Evolutionary conservation across 2,888 invertebrate genomes (phyloP), one percentile per base, ranked within the genome.

Genomic region (Rotaria socialis): DNA sequence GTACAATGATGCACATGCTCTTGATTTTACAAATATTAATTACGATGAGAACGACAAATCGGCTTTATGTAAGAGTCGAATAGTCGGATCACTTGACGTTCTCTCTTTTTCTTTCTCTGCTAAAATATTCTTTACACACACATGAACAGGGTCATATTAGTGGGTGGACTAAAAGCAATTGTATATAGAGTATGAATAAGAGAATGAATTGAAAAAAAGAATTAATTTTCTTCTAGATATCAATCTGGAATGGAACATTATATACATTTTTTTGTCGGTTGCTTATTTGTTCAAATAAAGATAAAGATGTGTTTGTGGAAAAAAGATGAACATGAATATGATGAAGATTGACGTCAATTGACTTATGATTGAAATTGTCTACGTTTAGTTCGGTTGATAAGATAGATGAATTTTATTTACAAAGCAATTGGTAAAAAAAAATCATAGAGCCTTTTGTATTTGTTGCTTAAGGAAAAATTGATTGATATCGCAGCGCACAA

Each of bases 231-330:
- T 35, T 67, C 8, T 27, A 60, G 35, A 67, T 67, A 67, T 35
- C 27, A 35, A 35, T 35, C 16, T 67, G 10, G 67, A 67, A 67
- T 67, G 35, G 11, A 67, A 67, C 14, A 27, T 60, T 58, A 2
- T 11, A 7, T 35, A 35, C 1, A 7, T 58, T 24, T 11, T 19
- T 16, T 67, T 5, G 35, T 6, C 14, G 2, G 16, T 67, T 67
- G 67, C 67, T 67, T 67, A 67, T 67, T 67, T 67, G 67, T 67
- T 67, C 67, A 67, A 67, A 35, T 67, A 67, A 67, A 67, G 67
- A 67, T 67, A 67, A 67, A 35, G 67, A 67, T 5, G 35, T 67
- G 67, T 67, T 4, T 5, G 35, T 35, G 35, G 14, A 67, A 67
- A 67, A 67, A 67, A 35, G 35, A 67, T 67, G 67, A 67, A 35